Conservation (phyloP, 2,888 invertebrate genomes). For the Sicus ferrugineus region DNA sequence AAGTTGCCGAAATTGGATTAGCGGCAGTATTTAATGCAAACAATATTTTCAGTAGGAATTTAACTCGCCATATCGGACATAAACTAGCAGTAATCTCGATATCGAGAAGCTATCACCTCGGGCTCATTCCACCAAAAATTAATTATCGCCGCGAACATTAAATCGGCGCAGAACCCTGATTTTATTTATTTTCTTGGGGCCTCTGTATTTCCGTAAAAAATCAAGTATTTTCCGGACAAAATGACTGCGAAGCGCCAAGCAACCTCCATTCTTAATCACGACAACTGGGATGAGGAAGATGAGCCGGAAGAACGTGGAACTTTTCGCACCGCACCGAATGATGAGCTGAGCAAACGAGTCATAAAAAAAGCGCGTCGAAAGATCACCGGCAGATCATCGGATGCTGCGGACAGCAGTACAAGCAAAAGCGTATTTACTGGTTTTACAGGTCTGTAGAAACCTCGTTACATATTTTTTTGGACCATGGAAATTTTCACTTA, state of each 20-base stretch:
- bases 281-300: constrained; percentile 86
- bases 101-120: too few species aligned
- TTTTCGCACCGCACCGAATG: constrained; percentile 74
- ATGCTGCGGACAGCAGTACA: constrained; percentile 36
- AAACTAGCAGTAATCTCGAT: too few species aligned
- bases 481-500: background rate
- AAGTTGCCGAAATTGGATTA: too few species aligned
- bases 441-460: constrained; percentile 70
- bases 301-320: constrained; percentile 78
- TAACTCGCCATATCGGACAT: too few species aligned
- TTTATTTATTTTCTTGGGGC: too few species aligned
- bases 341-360: constrained; percentile 77
- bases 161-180: too few species aligned
- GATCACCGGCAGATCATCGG: constrained; percentile 35
- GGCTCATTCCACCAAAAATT: too few species aligned
- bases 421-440: constrained; percentile 71
- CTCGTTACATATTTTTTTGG: background rate
- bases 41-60: too few species aligned
- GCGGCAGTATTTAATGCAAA: too few species aligned
- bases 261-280: constrained; percentile 78
- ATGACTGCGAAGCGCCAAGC: constrained; percentile 82
- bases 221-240: constrained; percentile 3
- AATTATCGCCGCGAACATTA: too few species aligned
- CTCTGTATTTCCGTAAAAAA: too few species aligned
- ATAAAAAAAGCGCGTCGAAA: constrained; percentile 78